A percentile compares a stretch with the other conserved stretches of the same genome.
Conservation (phyloP, 2,888 invertebrate genomes). For the Apamea crenata region DNA sequence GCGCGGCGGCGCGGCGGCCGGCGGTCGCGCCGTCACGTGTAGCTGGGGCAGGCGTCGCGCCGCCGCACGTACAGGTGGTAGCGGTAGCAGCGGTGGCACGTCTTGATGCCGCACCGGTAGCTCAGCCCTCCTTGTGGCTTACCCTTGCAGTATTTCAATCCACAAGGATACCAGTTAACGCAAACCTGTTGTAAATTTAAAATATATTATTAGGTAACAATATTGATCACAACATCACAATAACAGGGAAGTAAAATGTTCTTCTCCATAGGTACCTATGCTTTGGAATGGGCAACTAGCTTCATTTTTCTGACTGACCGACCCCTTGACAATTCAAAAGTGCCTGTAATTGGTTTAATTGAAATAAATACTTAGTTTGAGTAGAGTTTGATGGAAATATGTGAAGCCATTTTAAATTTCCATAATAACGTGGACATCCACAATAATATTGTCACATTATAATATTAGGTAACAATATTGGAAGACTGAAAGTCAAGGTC, state of each 20-base stretch:
- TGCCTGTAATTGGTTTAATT: too few species aligned
- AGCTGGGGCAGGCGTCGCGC: slow-evolving; percentile 91
- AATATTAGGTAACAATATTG: neutral
- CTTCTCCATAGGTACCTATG: too few species aligned
- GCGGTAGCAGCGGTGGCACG: slow-evolving; percentile 96
- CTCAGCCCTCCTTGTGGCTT: slow-evolving; percentile 92
- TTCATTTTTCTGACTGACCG: too few species aligned
- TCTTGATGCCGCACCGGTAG: slow-evolving; percentile 98
- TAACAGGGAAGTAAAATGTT: neutral
- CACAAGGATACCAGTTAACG: slow-evolving; percentile 99
- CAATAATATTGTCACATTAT: too few species aligned
- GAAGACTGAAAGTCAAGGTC: neutral
- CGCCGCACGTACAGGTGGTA: slow-evolving; percentile 96
- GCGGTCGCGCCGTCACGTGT: slow-evolving; percentile 80
- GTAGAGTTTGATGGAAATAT: neutral
- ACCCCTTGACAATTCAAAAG: too few species aligned
- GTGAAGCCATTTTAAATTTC: neutral
- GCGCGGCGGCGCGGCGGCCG: slow-evolving; percentile 67
- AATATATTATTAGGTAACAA: neutral
- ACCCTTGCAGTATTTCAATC: slow-evolving; percentile 97
- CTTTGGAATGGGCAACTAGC: too few species aligned
- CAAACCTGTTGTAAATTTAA: slow-evolving; percentile 86
- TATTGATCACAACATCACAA: neutral
- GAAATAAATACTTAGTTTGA: too few species aligned
- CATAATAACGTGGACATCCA: too few species aligned